Percentiles rank a stretch among this genome's conserved stretches.
Conservation (phyloP, 2,113 vertebrate genomes). For the Helogale parvula region DNA sequence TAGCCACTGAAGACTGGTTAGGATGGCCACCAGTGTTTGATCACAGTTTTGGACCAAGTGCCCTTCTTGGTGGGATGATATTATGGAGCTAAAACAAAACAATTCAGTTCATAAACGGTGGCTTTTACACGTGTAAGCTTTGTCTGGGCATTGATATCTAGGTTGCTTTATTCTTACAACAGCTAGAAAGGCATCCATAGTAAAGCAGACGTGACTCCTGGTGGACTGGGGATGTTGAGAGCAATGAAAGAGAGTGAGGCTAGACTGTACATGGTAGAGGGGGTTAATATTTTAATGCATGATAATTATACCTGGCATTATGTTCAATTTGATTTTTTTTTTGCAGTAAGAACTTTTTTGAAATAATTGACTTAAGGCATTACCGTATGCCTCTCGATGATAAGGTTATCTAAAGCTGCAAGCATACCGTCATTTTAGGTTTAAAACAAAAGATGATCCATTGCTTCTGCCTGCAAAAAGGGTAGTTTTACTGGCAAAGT, state of each 20-base stretch:
- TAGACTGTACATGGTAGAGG: background rate
- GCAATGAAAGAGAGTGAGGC: background rate
- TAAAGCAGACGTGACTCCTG: background rate
- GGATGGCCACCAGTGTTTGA: constrained; percentile 47
- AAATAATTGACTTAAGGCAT: constrained; percentile 30
- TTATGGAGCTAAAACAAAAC: constrained; percentile 68
- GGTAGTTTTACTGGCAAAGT: background rate
- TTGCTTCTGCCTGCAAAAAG: constrained; percentile 25
- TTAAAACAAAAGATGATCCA: background rate
- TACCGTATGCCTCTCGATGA: background rate
- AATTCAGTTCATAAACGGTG: constrained; percentile 60
- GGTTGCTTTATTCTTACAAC: background rate
- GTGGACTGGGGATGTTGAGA: background rate
- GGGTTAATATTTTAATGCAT: background rate
- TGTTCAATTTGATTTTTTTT: background rate
- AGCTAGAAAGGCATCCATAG: background rate
- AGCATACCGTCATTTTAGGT: background rate
- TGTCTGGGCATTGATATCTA: rapidly evolving
- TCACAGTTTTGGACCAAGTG: constrained; percentile 47
- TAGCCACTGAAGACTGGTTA: constrained; percentile 37
- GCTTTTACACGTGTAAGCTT: constrained; percentile 54
- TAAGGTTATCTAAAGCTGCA: background rate
- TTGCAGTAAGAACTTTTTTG: background rate
- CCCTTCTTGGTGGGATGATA: background rate
- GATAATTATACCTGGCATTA: background rate